phyloP scores from a whole-genome alignment of 2,888 invertebrate species.

The Perithous albicinctus region DNA sequence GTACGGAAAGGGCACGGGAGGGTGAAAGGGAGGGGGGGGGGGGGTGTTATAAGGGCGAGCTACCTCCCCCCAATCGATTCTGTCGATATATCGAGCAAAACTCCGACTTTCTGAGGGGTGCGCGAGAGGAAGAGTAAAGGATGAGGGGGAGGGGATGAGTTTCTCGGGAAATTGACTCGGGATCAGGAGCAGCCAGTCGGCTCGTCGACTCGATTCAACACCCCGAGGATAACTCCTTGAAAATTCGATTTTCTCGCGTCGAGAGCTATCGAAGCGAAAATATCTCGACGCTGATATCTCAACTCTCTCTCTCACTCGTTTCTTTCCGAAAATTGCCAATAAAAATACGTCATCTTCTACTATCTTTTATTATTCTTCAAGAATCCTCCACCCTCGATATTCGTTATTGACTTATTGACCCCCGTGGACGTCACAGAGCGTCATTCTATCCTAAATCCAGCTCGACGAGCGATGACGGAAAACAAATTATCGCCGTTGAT shows the following conservation, averaged over 20 bases:
- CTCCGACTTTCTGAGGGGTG: conserved; percentile 67
- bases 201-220: conserved; percentile 68
- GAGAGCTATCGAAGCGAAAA: conserved; percentile 66
- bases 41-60: too few species aligned
- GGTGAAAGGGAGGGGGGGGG: too few species aligned
- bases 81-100: conserved; percentile 77
- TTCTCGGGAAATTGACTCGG: conserved; percentile 71
- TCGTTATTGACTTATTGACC: conserved; percentile 62
- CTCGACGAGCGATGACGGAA: background rate
- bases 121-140: too few species aligned
- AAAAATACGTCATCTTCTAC: conserved; percentile 66
- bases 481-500: background rate
- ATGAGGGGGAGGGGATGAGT: conserved; percentile 69
- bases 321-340: conserved; percentile 67
- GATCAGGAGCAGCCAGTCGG: conserved; percentile 67
- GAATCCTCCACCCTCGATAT: conserved; percentile 16
- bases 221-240: conserved; percentile 67
- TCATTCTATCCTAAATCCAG: conserved; percentile 8
- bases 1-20: conserved; percentile 38
- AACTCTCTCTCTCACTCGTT: conserved; percentile 58
- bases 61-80: conserved; percentile 61
- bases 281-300: conserved; percentile 68
- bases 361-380: conserved; percentile 60
- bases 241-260: conserved; percentile 74
- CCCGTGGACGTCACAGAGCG: conserved; percentile 32